Percentiles rank a stretch among this genome's conserved stretches.
These are phyloP conservation scores for Parnassius mnemosyne DNA, from an alignment of 2,888 invertebrate genomes.

Conservation along the genomic window DNA sequence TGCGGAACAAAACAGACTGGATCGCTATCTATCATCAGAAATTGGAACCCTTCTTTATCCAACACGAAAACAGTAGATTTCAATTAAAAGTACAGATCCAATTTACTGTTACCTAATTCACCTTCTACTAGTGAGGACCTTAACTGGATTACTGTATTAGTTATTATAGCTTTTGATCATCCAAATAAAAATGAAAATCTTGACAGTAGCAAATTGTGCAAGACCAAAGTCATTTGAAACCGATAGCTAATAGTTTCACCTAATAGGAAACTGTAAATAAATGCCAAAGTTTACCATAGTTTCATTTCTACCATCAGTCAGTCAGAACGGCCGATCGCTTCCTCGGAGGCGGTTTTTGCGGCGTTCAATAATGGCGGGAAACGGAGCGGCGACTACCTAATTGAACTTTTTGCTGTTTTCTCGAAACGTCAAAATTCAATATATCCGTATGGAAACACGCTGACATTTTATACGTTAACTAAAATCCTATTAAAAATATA, in stretches of 20 bases:
- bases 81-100: no score
- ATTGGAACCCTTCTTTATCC: no score
- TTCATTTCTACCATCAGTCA: slow-evolving; percentile 49
- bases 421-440: slow-evolving; percentile 29
- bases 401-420: slow-evolving; percentile 51
- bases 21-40: no score
- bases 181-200: no score
- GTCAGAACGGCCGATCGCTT: slow-evolving; percentile 51
- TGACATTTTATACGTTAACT: slow-evolving; percentile 10
- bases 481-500: neutral
- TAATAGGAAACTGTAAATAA: neutral
- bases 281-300: slow-evolving; percentile 36
- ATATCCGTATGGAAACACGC: slow-evolving; percentile 50
- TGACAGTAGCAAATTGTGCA: no score
- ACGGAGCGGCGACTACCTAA: slow-evolving; percentile 62
- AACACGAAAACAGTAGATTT: no score
- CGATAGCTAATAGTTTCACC: neutral
- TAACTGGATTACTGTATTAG: no score
- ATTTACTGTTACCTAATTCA: no score
- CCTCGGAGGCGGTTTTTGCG: slow-evolving; percentile 56
- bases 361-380: slow-evolving; percentile 57
- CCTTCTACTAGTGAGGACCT: no score
- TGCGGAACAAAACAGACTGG: no score
- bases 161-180: no score
- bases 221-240: neutral